phyloP scores from a whole-genome alignment of 2,113 vertebrate species.

The Ceyx cyanopectus region DNA sequence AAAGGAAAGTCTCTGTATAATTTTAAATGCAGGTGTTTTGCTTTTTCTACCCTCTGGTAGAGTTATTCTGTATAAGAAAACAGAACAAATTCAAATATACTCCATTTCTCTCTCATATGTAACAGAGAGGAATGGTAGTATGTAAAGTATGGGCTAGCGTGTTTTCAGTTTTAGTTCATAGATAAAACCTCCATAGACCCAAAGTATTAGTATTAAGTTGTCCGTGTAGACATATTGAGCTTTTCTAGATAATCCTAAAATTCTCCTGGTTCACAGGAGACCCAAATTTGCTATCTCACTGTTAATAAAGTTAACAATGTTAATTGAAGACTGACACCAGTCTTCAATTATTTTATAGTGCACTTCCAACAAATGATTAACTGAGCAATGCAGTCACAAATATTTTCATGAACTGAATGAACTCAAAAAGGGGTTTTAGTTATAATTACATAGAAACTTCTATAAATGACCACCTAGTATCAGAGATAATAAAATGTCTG shows the following conservation, averaged over 20 bases:
- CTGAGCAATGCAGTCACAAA: background rate
- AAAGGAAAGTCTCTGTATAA: background rate
- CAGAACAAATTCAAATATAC: background rate
- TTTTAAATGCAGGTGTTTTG: slow-evolving; percentile 14
- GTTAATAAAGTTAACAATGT: background rate
- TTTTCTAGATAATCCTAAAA: background rate
- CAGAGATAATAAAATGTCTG: background rate
- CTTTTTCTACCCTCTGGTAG: background rate
- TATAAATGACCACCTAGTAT: background rate
- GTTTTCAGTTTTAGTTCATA: background rate
- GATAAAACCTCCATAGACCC: background rate
- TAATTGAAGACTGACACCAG: background rate
- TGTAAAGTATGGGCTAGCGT: background rate
- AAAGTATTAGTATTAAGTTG: background rate
- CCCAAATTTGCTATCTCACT: background rate
- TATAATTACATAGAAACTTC: background rate
- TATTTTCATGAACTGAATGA: background rate
- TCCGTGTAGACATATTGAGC: background rate
- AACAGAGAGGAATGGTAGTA: background rate
- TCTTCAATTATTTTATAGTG: background rate
- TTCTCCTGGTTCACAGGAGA: background rate
- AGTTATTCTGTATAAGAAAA: background rate
- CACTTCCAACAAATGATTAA: background rate
- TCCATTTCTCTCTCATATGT: background rate
- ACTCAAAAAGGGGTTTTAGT: background rate